Conservation (phyloP, 2,113 vertebrate species). For the Oostethus manadensis region DNA sequence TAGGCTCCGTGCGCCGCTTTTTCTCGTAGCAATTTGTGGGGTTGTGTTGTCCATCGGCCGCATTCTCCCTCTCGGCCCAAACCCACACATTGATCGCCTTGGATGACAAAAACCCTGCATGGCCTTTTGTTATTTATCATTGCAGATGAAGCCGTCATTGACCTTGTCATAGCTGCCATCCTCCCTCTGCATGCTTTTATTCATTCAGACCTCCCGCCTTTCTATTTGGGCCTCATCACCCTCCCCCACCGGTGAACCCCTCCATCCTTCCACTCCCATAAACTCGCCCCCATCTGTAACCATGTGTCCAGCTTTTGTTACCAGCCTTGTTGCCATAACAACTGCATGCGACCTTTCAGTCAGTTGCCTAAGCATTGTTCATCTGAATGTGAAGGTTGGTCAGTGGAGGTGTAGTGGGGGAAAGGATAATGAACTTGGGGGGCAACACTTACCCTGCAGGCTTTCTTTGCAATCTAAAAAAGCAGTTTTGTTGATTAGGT, state of each 20-base stretch:
- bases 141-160: slow-evolving; percentile 60
- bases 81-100: slow-evolving; percentile 23
- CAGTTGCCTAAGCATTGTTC: slow-evolving; percentile 61
- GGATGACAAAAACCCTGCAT: slow-evolving; percentile 43
- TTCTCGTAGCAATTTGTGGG: slow-evolving; percentile 49
- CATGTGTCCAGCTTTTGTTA: slow-evolving; percentile 66
- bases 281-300: slow-evolving; percentile 21
- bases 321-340: slow-evolving; percentile 78
- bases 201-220: slow-evolving; percentile 45
- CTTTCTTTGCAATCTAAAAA: no score
- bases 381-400: slow-evolving; percentile 37
- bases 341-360: slow-evolving; percentile 70
- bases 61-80: slow-evolving; percentile 32
- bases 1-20: slow-evolving; percentile 37
- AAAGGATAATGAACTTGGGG: no score
- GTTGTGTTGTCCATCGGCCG: slow-evolving; percentile 38
- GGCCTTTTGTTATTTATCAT: slow-evolving; percentile 61
- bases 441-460: no score
- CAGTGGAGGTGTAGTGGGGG: no score
- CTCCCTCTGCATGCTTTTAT: slow-evolving; percentile 52
- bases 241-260: slow-evolving; percentile 11
- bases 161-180: slow-evolving; percentile 30
- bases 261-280: background rate
- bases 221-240: slow-evolving; percentile 42
- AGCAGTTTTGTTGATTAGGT: no score